These are phyloP conservation scores for Drosophila miranda DNA, from an alignment of 1,140 invertebrate genomes.

Conservation along the genomic window DNA sequence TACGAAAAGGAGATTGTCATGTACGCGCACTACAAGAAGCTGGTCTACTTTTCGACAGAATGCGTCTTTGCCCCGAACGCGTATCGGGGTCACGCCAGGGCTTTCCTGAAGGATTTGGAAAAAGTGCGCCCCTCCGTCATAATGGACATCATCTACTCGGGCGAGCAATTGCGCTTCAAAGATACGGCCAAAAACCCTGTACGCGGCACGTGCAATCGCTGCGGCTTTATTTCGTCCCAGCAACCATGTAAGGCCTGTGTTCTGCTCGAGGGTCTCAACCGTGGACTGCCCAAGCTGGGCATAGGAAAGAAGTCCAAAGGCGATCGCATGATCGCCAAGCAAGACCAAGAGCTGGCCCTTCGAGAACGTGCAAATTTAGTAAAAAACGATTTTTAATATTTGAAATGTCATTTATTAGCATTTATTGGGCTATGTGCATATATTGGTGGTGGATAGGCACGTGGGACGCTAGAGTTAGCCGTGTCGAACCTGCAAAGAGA, in stretches of 20 bases:
- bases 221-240: conserved; percentile 98
- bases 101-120: conserved; percentile 98
- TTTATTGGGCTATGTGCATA: background rate
- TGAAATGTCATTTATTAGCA: conserved; percentile 17
- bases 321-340: conserved; percentile 85
- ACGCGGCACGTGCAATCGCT: conserved; percentile 91
- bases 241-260: conserved; percentile 99
- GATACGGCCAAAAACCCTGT: conserved; percentile 91
- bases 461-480: too few species aligned
- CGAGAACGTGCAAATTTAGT: conserved; percentile 77
- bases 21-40: conserved; percentile 98
- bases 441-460: too few species aligned
- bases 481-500: conserved; percentile 38
- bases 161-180: conserved; percentile 93
- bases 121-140: conserved; percentile 96
- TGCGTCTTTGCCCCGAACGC: conserved; percentile 99
- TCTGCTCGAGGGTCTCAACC: conserved; percentile 96
- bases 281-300: conserved; percentile 94
- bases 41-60: conserved; percentile 99
- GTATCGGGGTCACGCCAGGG: conserved; percentile 96
- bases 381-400: conserved; percentile 81
- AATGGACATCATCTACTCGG: conserved; percentile 98
- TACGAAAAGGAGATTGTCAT: conserved; percentile 99
- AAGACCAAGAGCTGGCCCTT: conserved; percentile 74
- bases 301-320: conserved; percentile 93